Conservation (phyloP, 2,888 invertebrate genomes). For the Drosophila formosana region DNA sequence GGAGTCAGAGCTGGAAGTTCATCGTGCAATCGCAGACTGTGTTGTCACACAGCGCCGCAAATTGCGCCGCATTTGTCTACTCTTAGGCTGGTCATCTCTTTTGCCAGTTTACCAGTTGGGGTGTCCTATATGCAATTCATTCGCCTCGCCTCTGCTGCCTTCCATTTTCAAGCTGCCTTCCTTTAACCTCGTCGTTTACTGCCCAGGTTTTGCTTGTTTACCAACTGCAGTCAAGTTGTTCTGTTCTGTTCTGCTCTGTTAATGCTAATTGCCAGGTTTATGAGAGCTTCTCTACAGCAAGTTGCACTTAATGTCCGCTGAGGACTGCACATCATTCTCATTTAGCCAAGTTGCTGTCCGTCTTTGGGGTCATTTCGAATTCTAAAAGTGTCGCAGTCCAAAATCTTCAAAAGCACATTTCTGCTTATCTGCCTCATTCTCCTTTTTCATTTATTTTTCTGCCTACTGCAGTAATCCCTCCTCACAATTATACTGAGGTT, state of each 20-base stretch:
- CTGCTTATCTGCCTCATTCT: background rate
- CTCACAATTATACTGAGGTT: background rate
- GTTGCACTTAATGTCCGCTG: constrained; percentile 38
- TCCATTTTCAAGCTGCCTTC: background rate
- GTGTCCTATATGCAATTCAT: constrained; percentile 71
- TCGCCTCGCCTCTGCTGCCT: constrained; percentile 49
- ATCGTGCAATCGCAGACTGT: constrained; percentile 31
- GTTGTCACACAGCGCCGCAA: constrained; percentile 76
- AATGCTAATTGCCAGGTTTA: constrained; percentile 66
- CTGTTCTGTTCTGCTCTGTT: constrained; percentile 49
- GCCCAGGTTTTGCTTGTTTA: constrained; percentile 55
- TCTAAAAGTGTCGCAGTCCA: constrained; percentile 65
- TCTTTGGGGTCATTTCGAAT: constrained; percentile 67
- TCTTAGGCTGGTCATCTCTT: constrained; percentile 58
- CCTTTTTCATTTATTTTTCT: background rate
- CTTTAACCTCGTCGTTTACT: too few species aligned
- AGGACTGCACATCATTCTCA: constrained; percentile 39
- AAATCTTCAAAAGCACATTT: constrained; percentile 31
- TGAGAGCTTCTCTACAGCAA: constrained; percentile 29
- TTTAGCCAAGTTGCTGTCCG: constrained; percentile 14
- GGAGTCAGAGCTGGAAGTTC: constrained; percentile 7
- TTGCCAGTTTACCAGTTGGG: background rate
- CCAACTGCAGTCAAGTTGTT: constrained; percentile 71
- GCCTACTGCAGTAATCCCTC: background rate
- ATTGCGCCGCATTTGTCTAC: constrained; percentile 74